Conservation (phyloP, 2,113 vertebrate species). For the Turnix velox region DNA sequence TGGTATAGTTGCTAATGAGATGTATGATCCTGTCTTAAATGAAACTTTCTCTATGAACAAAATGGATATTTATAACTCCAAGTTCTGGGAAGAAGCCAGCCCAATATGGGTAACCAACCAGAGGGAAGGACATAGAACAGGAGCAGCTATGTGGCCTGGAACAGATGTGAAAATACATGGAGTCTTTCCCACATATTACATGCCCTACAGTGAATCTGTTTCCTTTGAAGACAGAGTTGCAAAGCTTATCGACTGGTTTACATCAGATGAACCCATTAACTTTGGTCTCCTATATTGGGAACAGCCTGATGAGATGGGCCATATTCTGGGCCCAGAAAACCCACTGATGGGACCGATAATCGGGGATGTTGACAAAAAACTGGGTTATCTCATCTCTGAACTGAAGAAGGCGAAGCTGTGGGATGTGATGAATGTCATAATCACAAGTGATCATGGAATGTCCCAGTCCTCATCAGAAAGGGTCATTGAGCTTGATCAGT, state of each 20-base stretch:
- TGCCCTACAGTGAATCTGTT: slow-evolving; percentile 82
- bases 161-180: slow-evolving; percentile 85
- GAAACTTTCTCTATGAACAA: slow-evolving; percentile 83
- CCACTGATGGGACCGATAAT: slow-evolving; percentile 78
- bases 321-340: slow-evolving; percentile 83
- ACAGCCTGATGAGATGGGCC: slow-evolving; percentile 86
- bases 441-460: slow-evolving; percentile 95
- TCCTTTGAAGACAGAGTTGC: slow-evolving; percentile 82
- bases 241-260: slow-evolving; percentile 84
- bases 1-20: slow-evolving; percentile 87
- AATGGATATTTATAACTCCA: slow-evolving; percentile 75
- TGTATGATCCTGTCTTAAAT: slow-evolving; percentile 84
- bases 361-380: slow-evolving; percentile 80
- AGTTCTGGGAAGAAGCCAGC: slow-evolving; percentile 88
- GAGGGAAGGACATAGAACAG: slow-evolving; percentile 80
- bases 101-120: slow-evolving; percentile 89
- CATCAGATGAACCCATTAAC: slow-evolving; percentile 75
- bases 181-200: slow-evolving; percentile 75
- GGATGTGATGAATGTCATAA: slow-evolving; percentile 79
- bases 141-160: slow-evolving; percentile 92
- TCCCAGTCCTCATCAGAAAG: slow-evolving; percentile 80
- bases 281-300: slow-evolving; percentile 92
- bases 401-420: slow-evolving; percentile 80
- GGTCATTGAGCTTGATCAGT: slow-evolving; percentile 85
- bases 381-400: slow-evolving; percentile 83